These are phyloP conservation scores for Thalassoma bifasciatum DNA, from an alignment of 2,113 vertebrate species.

Conservation along the genomic window DNA sequence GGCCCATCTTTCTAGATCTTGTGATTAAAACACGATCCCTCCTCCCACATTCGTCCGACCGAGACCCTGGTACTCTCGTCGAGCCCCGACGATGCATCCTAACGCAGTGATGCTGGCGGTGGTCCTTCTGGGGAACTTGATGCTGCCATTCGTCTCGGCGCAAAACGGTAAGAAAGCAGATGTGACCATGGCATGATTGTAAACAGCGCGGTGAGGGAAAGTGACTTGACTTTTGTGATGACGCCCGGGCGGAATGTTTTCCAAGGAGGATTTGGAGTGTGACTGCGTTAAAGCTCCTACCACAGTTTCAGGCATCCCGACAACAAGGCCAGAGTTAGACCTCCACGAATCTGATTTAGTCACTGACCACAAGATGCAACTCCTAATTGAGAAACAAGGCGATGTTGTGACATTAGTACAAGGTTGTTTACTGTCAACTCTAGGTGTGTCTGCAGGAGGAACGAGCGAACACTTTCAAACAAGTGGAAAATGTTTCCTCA, in stretches of 20 bases:
- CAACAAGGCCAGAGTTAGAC: slow-evolving; percentile 50
- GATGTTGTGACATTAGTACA: background rate
- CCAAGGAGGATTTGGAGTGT: slow-evolving; percentile 34
- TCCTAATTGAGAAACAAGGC: background rate
- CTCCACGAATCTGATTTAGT: background rate
- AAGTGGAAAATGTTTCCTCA: background rate
- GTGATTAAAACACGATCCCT: slow-evolving; percentile 73
- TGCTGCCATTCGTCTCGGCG: slow-evolving; percentile 75
- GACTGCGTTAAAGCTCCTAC: slow-evolving; percentile 43
- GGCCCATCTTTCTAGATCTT: slow-evolving; percentile 70
- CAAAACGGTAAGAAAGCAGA: slow-evolving; percentile 83
- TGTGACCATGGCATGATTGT: slow-evolving; percentile 41
- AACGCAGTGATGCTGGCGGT: slow-evolving; percentile 74
- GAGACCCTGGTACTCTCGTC: slow-evolving; percentile 56
- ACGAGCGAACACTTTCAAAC: background rate
- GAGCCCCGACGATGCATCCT: slow-evolving; percentile 73
- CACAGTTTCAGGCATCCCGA: slow-evolving; percentile 42
- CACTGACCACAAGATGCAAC: background rate
- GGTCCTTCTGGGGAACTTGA: slow-evolving; percentile 77
- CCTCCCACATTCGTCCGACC: slow-evolving; percentile 71
- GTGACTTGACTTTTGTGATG: slow-evolving; percentile 58
- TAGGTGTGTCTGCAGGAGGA: slow-evolving; percentile 20
- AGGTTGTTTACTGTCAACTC: slow-evolving; percentile 30
- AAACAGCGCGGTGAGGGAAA: slow-evolving; percentile 35
- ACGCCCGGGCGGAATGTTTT: slow-evolving; percentile 33